These are phyloP conservation scores for Watsonalla cultraria DNA, from an alignment of 2,888 invertebrate species.

Conservation along the genomic window DNA sequence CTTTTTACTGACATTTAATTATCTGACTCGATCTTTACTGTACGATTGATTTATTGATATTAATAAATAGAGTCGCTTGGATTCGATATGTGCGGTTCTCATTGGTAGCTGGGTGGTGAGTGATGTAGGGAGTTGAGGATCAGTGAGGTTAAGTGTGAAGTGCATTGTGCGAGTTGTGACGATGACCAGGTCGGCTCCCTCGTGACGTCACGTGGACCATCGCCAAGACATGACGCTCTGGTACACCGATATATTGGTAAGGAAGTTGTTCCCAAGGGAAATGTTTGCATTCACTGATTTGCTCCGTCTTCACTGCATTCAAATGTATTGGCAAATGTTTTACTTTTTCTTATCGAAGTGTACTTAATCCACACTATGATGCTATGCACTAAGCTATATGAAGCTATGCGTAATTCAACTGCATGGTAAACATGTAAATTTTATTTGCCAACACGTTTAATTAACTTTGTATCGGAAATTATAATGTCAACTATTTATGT, in stretches of 20 bases:
- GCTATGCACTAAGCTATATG: too few relatives aligned
- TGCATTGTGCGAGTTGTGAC: conserved; percentile 57
- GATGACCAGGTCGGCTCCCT: conserved; percentile 59
- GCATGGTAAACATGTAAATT: too few relatives aligned
- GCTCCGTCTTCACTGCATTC: neutral
- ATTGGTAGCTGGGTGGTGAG: conserved; percentile 32
- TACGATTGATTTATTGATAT: conserved; percentile 33
- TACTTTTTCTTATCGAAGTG: too few relatives aligned
- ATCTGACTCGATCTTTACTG: conserved; percentile 17
- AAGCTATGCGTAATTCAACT: too few relatives aligned
- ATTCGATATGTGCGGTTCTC: conserved; percentile 30
- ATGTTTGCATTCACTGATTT: neutral
- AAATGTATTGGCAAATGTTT: neutral
- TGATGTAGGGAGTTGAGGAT: conserved; percentile 28
- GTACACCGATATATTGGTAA: conserved; percentile 75
- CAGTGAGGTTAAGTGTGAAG: conserved; percentile 24
- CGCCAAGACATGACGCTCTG: conserved; percentile 75
- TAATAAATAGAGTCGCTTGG: conserved; percentile 18
- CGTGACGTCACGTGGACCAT: conserved; percentile 64
- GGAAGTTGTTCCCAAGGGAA: conserved; percentile 25
- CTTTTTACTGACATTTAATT: conserved; percentile 18
- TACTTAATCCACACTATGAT: too few relatives aligned
- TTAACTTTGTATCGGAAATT: too few relatives aligned
- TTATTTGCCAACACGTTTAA: too few relatives aligned
- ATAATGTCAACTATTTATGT: too few relatives aligned